These are phyloP conservation scores for Meganola albula DNA, from an alignment of 2,888 invertebrate species.

Conservation along the genomic window DNA sequence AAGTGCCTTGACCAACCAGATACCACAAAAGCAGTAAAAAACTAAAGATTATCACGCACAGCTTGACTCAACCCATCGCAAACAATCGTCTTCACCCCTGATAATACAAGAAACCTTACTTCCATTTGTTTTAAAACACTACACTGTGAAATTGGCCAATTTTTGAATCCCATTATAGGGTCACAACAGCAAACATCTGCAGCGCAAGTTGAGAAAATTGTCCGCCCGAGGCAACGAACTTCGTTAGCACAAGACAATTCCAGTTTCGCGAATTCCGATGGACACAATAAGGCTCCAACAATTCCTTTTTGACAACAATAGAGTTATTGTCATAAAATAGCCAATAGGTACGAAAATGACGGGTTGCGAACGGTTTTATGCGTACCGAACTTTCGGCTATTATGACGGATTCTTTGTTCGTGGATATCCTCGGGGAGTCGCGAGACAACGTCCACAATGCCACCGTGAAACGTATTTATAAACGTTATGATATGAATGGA, in stretches of 20 bases:
- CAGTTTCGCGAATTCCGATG: constrained; percentile 67
- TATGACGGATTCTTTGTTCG: constrained; percentile 67
- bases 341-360: constrained; percentile 76
- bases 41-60: constrained; percentile 74
- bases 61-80: constrained; percentile 43
- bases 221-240: constrained; percentile 42
- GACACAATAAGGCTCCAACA: constrained; percentile 55
- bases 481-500: constrained; percentile 75
- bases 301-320: constrained; percentile 57
- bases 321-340: constrained; percentile 73
- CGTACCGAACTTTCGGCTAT: constrained; percentile 59
- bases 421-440: constrained; percentile 66
- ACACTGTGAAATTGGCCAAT: constrained; percentile 26
- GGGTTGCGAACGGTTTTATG: constrained; percentile 68
- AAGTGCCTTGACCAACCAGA: constrained; percentile 55
- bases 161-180: constrained; percentile 20
- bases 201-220: constrained; percentile 30
- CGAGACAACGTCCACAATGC: constrained; percentile 63
- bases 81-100: constrained; percentile 37
- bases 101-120: constrained; percentile 25
- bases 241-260: constrained; percentile 72
- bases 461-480: constrained; percentile 70
- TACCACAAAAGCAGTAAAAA: constrained; percentile 56
- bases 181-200: constrained; percentile 30
- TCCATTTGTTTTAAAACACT: constrained; percentile 32